Conservation (phyloP, 2,888 invertebrate genomes). For the Ectemnius continuus region DNA sequence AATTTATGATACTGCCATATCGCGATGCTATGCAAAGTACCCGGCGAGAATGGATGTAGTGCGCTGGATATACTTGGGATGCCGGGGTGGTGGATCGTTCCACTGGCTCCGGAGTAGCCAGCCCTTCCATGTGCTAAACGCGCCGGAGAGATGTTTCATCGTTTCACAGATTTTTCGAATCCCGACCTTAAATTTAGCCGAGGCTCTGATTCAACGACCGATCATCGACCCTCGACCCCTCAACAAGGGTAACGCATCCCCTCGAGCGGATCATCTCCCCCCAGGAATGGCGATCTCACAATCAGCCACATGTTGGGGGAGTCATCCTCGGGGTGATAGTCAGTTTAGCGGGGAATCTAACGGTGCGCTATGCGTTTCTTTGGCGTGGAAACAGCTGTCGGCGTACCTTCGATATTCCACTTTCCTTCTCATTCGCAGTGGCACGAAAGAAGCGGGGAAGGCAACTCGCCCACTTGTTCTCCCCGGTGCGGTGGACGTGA, state of each 20-base stretch:
- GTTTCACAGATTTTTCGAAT: too few relatives aligned
- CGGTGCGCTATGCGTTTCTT: constrained; percentile 4
- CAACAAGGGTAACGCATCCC: too few relatives aligned
- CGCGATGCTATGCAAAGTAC: constrained; percentile 7
- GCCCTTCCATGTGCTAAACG: too few relatives aligned
- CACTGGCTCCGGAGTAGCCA: too few relatives aligned
- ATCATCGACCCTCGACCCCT: too few relatives aligned
- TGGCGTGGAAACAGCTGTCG: constrained; percentile 62
- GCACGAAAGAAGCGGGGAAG: constrained; percentile 6
- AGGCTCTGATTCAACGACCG: too few relatives aligned
- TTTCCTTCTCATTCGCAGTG: constrained; percentile 30
- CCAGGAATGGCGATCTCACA: not conserved
- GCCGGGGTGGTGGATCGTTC: not conserved
- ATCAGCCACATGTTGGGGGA: not conserved
- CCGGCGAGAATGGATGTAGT: not conserved
- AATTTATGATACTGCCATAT: constrained; percentile 38
- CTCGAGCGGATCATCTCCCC: too few relatives aligned
- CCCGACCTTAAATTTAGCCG: too few relatives aligned
- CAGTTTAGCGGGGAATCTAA: constrained; percentile 12
- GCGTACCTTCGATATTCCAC: constrained; percentile 37
- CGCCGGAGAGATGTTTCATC: too few relatives aligned
- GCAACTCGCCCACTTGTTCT: too few relatives aligned
- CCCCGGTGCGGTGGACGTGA: not conserved
- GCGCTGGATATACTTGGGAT: not conserved
- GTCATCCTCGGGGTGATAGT: not conserved